Evolutionary conservation across 2,888 invertebrate genomes (phyloP).

Genomic region (Eupsilia transversa): DNA sequence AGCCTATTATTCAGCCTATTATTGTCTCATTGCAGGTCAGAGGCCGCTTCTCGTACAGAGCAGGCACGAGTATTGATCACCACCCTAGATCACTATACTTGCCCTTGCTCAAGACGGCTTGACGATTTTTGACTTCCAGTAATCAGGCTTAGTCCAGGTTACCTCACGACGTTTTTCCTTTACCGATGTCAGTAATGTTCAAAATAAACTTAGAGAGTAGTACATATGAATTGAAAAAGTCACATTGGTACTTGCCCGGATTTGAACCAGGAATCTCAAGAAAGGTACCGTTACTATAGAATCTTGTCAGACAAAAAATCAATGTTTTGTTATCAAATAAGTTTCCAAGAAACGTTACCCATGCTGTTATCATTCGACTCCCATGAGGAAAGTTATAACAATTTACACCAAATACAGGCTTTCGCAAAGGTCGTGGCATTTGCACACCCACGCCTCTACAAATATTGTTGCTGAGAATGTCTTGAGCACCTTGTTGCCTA

Average conservation of each 20-base stretch:
- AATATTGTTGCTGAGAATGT: constrained; percentile 62
- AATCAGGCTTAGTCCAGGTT: not conserved
- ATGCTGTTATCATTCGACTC: constrained; percentile 66
- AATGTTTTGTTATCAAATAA: constrained; percentile 36
- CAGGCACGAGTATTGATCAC: no score
- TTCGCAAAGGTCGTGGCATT: constrained; percentile 64
- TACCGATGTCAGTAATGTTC: not conserved
- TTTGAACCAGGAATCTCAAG: not conserved
- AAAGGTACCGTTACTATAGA: not conserved
- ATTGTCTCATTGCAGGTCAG: not conserved
- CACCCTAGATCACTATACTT: no score
- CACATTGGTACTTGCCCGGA: not conserved
- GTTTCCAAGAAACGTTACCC: constrained; percentile 38
- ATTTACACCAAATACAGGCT: constrained; percentile 69
- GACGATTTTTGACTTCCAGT: not conserved
- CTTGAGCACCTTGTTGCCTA: constrained; percentile 52
- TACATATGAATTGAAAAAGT: not conserved
- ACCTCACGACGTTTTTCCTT: no score
- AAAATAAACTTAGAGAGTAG: not conserved
- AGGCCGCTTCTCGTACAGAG: not conserved
- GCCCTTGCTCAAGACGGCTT: not conserved
- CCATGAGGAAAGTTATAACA: constrained; percentile 70
- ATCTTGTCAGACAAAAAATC: not conserved
- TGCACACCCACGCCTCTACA: constrained; percentile 62
- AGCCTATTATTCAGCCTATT: not conserved